Evolutionary conservation across 2,797 vertebrate genomes (phyloP).

Genomic region (Peromyscus melanophrys): DNA sequence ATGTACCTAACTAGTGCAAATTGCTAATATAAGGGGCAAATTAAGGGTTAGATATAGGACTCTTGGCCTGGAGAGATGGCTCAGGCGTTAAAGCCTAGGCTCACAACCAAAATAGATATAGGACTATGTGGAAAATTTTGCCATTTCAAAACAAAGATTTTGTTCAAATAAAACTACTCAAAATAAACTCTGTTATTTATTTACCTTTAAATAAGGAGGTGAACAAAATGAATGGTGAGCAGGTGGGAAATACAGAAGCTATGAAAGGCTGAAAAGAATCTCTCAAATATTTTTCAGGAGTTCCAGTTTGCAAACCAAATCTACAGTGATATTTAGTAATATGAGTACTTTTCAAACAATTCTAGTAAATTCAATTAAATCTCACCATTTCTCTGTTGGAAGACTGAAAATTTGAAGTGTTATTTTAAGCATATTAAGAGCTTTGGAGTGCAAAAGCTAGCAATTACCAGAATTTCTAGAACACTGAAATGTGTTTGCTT

Average conservation of each 20-base stretch:
- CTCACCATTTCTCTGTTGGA: background rate
- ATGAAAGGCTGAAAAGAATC: background rate
- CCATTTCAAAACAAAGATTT: slow-evolving; percentile 4
- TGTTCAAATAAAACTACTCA: background rate
- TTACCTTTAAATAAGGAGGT: background rate
- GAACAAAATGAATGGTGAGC: background rate
- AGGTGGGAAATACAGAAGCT: background rate
- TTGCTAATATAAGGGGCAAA: background rate
- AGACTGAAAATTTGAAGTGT: slow-evolving; percentile 8
- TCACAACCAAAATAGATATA: background rate
- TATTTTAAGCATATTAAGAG: background rate
- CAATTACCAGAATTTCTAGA: background rate
- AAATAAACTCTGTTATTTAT: background rate
- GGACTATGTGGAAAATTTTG: background rate
- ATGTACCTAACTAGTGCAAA: background rate
- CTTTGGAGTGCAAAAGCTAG: background rate
- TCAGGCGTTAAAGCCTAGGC: too few relatives aligned
- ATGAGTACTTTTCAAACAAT: background rate
- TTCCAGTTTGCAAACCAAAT: background rate
- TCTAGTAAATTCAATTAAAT: background rate
- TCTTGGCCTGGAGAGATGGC: too few relatives aligned
- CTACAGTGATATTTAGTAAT: background rate
- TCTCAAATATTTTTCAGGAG: background rate
- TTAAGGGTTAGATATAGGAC: background rate
- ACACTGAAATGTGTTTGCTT: background rate